A percentile compares a stretch with the other conserved stretches of the same genome.
These are phyloP conservation scores for Zaprionus tsacasi DNA, from an alignment of 1,140 invertebrate genomes.

Conservation along the genomic window DNA sequence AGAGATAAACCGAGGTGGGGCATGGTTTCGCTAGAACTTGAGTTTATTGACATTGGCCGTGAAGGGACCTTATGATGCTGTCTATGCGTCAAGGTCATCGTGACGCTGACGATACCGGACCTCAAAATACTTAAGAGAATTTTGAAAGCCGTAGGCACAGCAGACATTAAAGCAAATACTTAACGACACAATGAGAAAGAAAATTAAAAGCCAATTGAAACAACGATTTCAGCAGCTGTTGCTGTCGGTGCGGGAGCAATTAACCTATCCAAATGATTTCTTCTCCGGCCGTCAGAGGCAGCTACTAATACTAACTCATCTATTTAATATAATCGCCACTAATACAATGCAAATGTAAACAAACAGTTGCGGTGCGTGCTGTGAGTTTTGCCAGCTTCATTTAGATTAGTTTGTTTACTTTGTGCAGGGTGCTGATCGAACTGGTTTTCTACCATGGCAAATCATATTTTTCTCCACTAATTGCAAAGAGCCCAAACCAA, in stretches of 20 bases:
- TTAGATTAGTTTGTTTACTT: constrained; percentile 1
- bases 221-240: constrained; percentile 41
- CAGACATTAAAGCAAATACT: constrained; percentile 28
- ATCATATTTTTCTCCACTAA: constrained; percentile 49
- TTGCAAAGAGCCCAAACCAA: constrained; percentile 7
- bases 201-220: constrained; percentile 72
- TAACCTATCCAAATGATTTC: constrained; percentile 61
- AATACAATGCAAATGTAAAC: constrained; percentile 31
- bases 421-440: constrained; percentile 42
- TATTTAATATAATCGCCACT: constrained; percentile 36
- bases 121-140: constrained; percentile 39
- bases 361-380: constrained; percentile 2
- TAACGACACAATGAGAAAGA: constrained; percentile 41
- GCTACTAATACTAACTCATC: constrained; percentile 49
- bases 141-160: constrained; percentile 37
- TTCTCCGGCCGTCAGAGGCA: constrained; percentile 41
- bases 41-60: constrained; percentile 68
- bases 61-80: constrained; percentile 37
- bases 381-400: constrained; percentile 14
- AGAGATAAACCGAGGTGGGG: constrained; percentile 8
- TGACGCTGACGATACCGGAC: neutral
- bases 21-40: constrained; percentile 58
- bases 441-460: constrained; percentile 52
- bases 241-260: constrained; percentile 44
- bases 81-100: constrained; percentile 57